phyloP scores from a whole-genome alignment of 2,113 vertebrate genomes.

The Grammomys surdaster region DNA sequence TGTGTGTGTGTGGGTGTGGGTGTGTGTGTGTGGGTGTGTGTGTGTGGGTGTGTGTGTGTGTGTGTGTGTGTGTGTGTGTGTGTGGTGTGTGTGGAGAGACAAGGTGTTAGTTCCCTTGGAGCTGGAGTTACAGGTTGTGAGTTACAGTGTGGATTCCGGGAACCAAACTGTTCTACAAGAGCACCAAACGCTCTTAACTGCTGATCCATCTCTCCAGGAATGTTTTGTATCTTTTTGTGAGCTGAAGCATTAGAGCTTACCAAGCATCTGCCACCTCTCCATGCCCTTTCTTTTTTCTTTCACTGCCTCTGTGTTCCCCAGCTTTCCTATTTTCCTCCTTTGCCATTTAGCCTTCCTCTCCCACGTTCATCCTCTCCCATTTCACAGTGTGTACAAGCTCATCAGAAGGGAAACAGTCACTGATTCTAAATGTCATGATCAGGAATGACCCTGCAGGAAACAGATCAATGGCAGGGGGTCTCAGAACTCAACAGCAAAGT shows the following conservation, averaged over 20 bases:
- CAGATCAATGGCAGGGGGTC: neutral
- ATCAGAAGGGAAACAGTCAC: conserved; percentile 14
- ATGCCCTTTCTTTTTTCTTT: neutral
- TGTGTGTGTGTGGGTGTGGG: neutral
- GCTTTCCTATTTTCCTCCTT: neutral
- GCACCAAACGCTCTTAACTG: neutral
- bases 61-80: neutral
- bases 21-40: neutral
- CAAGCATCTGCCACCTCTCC: no score
- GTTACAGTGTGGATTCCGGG: neutral
- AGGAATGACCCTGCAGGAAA: conserved; percentile 33
- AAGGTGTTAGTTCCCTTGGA: neutral
- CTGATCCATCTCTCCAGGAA: neutral
- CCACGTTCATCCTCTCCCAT: neutral
- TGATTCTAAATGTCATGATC: neutral
- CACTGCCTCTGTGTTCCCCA: neutral
- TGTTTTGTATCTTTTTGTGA: neutral
- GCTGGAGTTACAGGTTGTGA: neutral
- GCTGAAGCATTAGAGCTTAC: neutral
- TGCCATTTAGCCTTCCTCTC: neutral
- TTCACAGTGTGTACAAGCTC: neutral
- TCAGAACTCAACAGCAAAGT: neutral
- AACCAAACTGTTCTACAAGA: no score
- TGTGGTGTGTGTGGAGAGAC: neutral
- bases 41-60: neutral